Evolutionary conservation across 2,113 vertebrate genomes (phyloP).

Genomic region (Nibea coibor): DNA sequence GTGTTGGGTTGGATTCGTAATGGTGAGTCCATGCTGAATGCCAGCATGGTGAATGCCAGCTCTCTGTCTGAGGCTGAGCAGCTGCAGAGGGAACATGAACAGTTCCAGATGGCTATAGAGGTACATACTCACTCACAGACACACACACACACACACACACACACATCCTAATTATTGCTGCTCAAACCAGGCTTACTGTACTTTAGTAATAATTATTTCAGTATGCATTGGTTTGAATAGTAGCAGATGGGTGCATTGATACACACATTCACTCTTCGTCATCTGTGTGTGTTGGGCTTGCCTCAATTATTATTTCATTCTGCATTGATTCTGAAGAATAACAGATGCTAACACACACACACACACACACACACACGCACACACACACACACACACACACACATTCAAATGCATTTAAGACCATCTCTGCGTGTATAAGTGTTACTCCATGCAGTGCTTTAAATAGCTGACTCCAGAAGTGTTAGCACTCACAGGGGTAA

Average conservation of each 20-base stretch:
- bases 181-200: constrained; percentile 50
- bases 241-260: constrained; percentile 47
- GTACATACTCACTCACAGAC: constrained; percentile 44
- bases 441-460: background rate
- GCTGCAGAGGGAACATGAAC: constrained; percentile 97
- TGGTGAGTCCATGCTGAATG: constrained; percentile 97
- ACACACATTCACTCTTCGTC: constrained; percentile 35
- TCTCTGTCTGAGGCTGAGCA: constrained; percentile 98
- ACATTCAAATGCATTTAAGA: constrained; percentile 2
- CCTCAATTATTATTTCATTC: constrained; percentile 41
- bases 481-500: constrained; percentile 27
- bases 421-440: background rate
- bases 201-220: constrained; percentile 56
- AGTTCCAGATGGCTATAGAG: constrained; percentile 90
- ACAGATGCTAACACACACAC: constrained; percentile 25
- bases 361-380: constrained; percentile 1
- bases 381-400: background rate
- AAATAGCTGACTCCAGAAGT: constrained; percentile 46
- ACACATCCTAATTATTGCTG: constrained; percentile 55
- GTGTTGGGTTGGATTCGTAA: constrained; percentile 98
- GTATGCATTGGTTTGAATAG: constrained; percentile 47
- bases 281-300: constrained; percentile 3
- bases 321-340: constrained; percentile 44
- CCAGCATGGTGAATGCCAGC: constrained; percentile 97
- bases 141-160: constrained; percentile 27